Percentiles rank a stretch among this genome's conserved stretches.
These are phyloP conservation scores for Tokudaia tokunoshimensis DNA, from an alignment of 2,797 vertebrate species.

Conservation along the genomic window DNA sequence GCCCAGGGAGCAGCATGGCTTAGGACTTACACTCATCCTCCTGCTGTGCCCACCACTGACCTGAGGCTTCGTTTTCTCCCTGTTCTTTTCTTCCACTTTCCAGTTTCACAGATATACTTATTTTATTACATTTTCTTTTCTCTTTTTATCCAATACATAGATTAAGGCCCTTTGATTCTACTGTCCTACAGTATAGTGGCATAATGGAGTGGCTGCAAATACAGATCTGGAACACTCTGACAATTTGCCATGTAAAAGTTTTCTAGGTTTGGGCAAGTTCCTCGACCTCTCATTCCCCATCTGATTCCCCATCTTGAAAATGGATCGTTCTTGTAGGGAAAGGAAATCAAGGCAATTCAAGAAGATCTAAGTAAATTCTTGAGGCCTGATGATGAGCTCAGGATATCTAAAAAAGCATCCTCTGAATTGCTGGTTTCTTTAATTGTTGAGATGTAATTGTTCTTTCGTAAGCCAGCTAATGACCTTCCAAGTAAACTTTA, in stretches of 20 bases:
- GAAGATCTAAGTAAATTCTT: neutral
- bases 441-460: neutral
- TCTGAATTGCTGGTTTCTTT: neutral
- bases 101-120: neutral
- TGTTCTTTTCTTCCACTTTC: neutral
- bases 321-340: neutral
- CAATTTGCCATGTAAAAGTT: neutral
- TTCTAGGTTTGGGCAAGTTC: neutral
- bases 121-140: neutral
- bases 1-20: neutral
- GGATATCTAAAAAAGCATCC: neutral
- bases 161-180: neutral
- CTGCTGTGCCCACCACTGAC: neutral
- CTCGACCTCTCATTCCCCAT: neutral
- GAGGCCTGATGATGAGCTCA: neutral
- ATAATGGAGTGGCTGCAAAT: no score
- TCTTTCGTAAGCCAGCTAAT: slow-evolving; percentile 28
- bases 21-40: neutral
- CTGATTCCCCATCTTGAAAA: slow-evolving; percentile 18
- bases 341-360: neutral
- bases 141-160: neutral
- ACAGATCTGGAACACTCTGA: neutral
- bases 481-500: slow-evolving; percentile 37
- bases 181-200: neutral
- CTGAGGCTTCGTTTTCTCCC: neutral